phyloP scores from a whole-genome alignment of 92 coral and sea anemone genomes.

The Epizoanthus ramosus region DNA sequence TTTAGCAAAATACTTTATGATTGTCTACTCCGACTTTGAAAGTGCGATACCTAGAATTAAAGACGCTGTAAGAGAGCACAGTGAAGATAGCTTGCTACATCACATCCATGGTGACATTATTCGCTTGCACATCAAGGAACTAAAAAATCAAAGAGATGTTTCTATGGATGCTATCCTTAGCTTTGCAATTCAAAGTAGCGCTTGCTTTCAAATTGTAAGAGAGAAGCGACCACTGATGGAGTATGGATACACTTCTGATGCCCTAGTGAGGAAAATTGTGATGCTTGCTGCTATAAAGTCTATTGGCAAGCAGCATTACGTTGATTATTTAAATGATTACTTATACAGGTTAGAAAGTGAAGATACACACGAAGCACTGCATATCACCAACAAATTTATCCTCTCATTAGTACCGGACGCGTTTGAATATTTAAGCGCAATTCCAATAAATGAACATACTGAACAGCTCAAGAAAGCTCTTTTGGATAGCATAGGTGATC shows the following conservation, averaged over 20 bases:
- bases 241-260: conserved; percentile 81
- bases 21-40: conserved; percentile 36
- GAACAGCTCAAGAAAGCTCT: conserved; percentile 59
- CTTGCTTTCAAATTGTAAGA: conserved; percentile 68
- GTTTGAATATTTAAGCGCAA: conserved; percentile 56
- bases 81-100: conserved; percentile 68
- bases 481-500: conserved; percentile 54
- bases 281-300: conserved; percentile 76
- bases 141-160: conserved; percentile 45
- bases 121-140: conserved; percentile 65
- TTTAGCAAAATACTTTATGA: conserved; percentile 77
- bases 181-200: conserved; percentile 71
- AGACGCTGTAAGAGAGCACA: conserved; percentile 66
- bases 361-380: conserved; percentile 21
- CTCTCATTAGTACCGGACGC: conserved; percentile 74
- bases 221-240: conserved; percentile 74
- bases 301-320: conserved; percentile 49
- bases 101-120: conserved; percentile 88
- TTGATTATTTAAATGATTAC: conserved; percentile 53
- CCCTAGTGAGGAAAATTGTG: conserved; percentile 66
- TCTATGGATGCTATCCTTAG: conserved; percentile 56
- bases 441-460: conserved; percentile 66
- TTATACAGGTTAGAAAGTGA: conserved; percentile 1
- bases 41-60: conserved; percentile 60
- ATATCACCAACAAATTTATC: conserved; percentile 47